Percentiles rank a stretch among this genome's conserved stretches.
phyloP scores from a whole-genome alignment of 1,140 invertebrate genomes.

The Anastatus disparis region DNA sequence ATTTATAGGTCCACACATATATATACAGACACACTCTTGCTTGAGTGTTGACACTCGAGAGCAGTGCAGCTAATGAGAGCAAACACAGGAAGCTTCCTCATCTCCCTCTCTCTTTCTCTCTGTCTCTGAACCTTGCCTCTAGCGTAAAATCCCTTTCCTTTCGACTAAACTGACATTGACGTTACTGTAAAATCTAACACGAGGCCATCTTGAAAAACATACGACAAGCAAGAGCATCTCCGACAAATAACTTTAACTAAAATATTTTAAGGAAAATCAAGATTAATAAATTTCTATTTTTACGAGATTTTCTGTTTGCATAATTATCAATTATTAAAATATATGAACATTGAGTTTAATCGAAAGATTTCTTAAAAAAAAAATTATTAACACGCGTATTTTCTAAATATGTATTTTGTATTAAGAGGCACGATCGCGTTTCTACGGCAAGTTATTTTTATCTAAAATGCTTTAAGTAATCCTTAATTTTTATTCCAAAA shows the following conservation, averaged over 20 bases:
- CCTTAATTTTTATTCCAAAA: too few species aligned
- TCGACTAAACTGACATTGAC: slow-evolving; percentile 15
- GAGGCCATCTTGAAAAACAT: not conserved
- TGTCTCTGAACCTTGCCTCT: slow-evolving; percentile 29
- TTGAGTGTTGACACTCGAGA: slow-evolving; percentile 42
- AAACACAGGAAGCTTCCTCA: slow-evolving; percentile 43
- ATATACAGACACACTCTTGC: not conserved
- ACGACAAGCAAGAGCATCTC: too few species aligned
- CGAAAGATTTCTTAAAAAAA: too few species aligned
- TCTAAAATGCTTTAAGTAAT: too few species aligned
- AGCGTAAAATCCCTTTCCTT: slow-evolving; percentile 43
- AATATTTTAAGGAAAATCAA: not conserved
- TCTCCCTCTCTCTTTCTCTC: slow-evolving; percentile 19
- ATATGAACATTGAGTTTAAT: too few species aligned
- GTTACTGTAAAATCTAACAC: slow-evolving; percentile 9
- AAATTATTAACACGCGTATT: too few species aligned
- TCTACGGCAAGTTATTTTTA: too few species aligned
- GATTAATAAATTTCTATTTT: not conserved
- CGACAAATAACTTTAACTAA: not conserved
- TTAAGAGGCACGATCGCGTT: too few species aligned
- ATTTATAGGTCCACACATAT: slow-evolving; percentile 48
- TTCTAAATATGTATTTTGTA: too few species aligned
- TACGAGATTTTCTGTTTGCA: too few species aligned
- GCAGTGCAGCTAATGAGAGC: slow-evolving; percentile 53
- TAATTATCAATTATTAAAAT: too few species aligned